A percentile compares a stretch with the other conserved stretches of the same genome.
phyloP scores from a whole-genome alignment of 2,113 vertebrate genomes.

The Machaerirhynchus nigripectus region DNA sequence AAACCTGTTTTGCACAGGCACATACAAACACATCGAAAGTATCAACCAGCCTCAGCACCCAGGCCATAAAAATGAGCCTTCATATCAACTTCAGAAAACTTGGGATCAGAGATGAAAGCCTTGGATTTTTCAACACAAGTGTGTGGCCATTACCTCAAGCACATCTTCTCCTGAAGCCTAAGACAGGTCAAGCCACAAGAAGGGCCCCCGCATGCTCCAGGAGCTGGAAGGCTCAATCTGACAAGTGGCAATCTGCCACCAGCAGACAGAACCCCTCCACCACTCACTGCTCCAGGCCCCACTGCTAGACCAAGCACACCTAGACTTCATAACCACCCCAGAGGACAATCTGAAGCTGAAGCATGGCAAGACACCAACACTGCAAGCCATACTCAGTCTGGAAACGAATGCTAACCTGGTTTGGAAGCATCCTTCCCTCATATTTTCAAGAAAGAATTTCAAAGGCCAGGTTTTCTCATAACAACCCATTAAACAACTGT shows the following conservation, averaged over 20 bases:
- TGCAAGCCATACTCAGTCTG: not conserved
- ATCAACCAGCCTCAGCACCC: not conserved
- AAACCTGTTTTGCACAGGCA: not conserved
- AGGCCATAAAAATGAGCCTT: not conserved
- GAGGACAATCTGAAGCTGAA: not conserved
- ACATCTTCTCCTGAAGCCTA: not conserved
- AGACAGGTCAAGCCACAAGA: not conserved
- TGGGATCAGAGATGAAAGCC: not conserved
- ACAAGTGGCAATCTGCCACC: accelerated
- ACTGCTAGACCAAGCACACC: too few relatives aligned
- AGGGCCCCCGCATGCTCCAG: not conserved
- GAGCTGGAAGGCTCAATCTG: not conserved
- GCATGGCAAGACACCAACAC: not conserved
- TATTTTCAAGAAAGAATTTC: not conserved
- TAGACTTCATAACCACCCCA: not conserved
- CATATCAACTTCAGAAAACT: not conserved
- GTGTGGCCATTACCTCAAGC: not conserved
- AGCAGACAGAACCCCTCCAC: not conserved
- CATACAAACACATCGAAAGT: not conserved
- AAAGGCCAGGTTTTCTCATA: not conserved
- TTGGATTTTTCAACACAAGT: not conserved
- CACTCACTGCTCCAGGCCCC: not conserved
- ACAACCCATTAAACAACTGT: not conserved
- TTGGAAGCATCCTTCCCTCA: not conserved
- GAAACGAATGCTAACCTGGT: not conserved